phyloP scores from a whole-genome alignment of 2,113 vertebrate species.

The Calyptomena viridis region DNA sequence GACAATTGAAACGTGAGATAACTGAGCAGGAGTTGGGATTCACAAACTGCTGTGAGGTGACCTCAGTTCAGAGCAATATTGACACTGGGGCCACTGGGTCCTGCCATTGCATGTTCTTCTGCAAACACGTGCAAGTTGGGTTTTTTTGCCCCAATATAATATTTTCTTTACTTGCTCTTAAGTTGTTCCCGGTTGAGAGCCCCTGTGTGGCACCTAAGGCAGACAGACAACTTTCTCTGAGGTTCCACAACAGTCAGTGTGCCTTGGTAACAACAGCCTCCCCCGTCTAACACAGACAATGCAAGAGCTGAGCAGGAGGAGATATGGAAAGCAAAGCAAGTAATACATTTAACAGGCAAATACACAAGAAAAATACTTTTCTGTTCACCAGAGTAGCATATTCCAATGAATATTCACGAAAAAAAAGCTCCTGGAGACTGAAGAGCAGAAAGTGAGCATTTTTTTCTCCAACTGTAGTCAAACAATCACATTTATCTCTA shows the following conservation, averaged over 20 bases:
- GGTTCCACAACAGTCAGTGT: fast-evolving
- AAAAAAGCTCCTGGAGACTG: background rate
- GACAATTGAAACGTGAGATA: background rate
- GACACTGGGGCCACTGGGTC: background rate
- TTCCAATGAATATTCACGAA: background rate
- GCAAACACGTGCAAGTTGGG: background rate
- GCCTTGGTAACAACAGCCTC: background rate
- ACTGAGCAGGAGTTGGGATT: background rate
- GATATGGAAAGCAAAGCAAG: background rate
- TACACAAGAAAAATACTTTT: background rate
- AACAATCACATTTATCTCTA: background rate
- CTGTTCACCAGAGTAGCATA: background rate
- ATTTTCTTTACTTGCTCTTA: background rate
- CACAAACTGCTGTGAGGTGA: background rate
- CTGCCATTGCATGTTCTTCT: background rate
- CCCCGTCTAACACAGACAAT: background rate
- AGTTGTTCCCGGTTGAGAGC: background rate
- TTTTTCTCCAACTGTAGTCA: background rate
- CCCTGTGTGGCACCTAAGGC: background rate
- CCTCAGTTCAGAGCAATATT: background rate
- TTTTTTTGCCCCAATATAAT: fast-evolving
- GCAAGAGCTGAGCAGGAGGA: background rate
- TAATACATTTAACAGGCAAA: background rate
- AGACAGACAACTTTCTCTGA: background rate
- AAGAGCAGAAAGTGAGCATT: background rate